Conservation (phyloP, 2,888 invertebrate species). For the Clusia tigrina region DNA sequence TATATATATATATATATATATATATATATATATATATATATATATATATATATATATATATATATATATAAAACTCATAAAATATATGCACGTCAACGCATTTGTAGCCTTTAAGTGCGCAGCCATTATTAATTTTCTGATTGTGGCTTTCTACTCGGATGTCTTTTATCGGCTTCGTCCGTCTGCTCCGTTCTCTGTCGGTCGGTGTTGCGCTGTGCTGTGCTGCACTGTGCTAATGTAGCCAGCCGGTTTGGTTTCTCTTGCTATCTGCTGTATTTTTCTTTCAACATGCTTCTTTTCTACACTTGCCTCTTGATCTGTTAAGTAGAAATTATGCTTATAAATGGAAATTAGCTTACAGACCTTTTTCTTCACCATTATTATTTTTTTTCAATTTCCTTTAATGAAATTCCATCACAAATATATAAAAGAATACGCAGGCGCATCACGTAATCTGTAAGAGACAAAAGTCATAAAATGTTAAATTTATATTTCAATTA, state of each 20-base stretch:
- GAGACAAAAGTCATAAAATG: constrained; percentile 50
- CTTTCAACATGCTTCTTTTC: too few species aligned
- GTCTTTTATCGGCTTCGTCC: constrained; percentile 34
- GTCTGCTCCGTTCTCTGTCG: constrained; percentile 10
- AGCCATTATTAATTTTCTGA: constrained; percentile 59
- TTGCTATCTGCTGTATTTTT: constrained; percentile 2
- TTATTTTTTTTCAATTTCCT: constrained; percentile 13
- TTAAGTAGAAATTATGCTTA: constrained; percentile 34
- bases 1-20: background rate
- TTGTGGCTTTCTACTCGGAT: constrained; percentile 54
- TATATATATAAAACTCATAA: constrained; percentile 51
- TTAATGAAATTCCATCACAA: constrained; percentile 27
- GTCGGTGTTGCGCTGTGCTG: background rate
- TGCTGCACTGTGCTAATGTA: background rate
- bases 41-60: background rate
- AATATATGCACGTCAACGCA: constrained; percentile 58
- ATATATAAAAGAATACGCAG: constrained; percentile 26
- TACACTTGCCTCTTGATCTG: constrained; percentile 31
- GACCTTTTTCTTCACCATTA: constrained; percentile 16
- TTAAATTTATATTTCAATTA: constrained; percentile 63
- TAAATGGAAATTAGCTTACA: constrained; percentile 51
- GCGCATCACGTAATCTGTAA: constrained; percentile 51
- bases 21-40: background rate
- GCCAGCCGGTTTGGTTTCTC: background rate
- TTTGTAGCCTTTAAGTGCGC: constrained; percentile 50